phyloP scores from a whole-genome alignment of 2,888 invertebrate genomes.

The Platynereis dumerilii region DNA sequence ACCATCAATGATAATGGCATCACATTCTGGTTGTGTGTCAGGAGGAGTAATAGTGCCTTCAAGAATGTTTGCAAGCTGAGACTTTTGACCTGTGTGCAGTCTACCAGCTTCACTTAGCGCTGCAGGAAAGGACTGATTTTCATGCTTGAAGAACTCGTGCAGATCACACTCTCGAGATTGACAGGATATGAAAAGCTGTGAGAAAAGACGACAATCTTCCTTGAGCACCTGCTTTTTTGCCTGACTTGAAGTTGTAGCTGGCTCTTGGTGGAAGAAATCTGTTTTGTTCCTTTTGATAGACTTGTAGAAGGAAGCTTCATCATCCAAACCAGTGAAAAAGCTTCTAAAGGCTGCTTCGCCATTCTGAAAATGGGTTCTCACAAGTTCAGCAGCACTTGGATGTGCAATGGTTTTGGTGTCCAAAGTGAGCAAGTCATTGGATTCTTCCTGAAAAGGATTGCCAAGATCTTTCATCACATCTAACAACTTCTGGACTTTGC shows the following conservation, averaged over 20 bases:
- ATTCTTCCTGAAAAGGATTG: slow-evolving; percentile 33
- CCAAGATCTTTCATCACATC: slow-evolving; percentile 27
- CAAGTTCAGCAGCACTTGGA: slow-evolving; percentile 25
- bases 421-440: slow-evolving; percentile 31
- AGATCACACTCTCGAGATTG: no score
- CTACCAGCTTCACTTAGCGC: no score
- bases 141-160: no score
- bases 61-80: no score
- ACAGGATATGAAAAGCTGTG: no score
- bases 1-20: no score
- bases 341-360: slow-evolving; percentile 23
- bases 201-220: slow-evolving; percentile 31
- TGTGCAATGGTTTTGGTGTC: slow-evolving; percentile 35
- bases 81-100: no score
- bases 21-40: no score
- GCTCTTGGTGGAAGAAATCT: slow-evolving; percentile 31
- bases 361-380: slow-evolving; percentile 31
- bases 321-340: slow-evolving; percentile 29
- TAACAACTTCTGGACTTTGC: slow-evolving; percentile 30
- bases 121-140: no score
- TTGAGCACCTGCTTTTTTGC: slow-evolving; percentile 25
- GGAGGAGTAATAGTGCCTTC: no score
- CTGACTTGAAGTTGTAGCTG: slow-evolving; percentile 9
- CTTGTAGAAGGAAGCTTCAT: slow-evolving; percentile 31
- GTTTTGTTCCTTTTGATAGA: slow-evolving; percentile 34